Conservation (phyloP, 2,113 vertebrate genomes). For the Sinocyclocheilus rhinocerous region DNA sequence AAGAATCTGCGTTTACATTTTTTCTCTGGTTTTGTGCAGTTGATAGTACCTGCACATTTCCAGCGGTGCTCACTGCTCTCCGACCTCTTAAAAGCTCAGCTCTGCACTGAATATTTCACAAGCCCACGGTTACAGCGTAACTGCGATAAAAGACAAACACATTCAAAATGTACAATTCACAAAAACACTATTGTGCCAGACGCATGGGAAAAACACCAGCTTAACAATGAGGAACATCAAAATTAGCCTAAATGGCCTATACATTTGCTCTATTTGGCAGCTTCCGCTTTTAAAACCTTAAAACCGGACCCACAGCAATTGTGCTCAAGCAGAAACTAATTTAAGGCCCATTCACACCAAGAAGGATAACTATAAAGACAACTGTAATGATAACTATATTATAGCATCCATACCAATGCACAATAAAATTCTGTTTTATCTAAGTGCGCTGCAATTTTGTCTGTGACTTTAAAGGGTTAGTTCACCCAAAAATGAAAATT, state of each 20-base stretch:
- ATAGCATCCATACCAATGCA: too few species aligned
- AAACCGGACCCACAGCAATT: not conserved
- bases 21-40: not conserved
- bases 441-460: too few species aligned
- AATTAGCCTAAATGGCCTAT: not conserved
- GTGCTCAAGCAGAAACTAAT: not conserved
- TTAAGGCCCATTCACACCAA: too few species aligned
- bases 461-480: too few species aligned
- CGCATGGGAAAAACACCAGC: not conserved
- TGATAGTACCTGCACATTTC: not conserved
- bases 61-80: not conserved
- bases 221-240: not conserved
- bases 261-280: not conserved
- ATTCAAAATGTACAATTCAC: conserved; percentile 1
- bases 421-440: too few species aligned
- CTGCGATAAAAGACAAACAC: not conserved
- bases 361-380: too few species aligned
- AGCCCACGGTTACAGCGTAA: not conserved
- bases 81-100: not conserved
- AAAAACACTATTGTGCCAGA: conserved; percentile 3
- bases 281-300: not conserved
- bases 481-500: too few species aligned
- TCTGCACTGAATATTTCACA: conserved; percentile 18
- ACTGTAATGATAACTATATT: too few species aligned
- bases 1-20: not conserved